Conservation (phyloP, 2,113 vertebrate species). For the Cromileptes altivelis region DNA sequence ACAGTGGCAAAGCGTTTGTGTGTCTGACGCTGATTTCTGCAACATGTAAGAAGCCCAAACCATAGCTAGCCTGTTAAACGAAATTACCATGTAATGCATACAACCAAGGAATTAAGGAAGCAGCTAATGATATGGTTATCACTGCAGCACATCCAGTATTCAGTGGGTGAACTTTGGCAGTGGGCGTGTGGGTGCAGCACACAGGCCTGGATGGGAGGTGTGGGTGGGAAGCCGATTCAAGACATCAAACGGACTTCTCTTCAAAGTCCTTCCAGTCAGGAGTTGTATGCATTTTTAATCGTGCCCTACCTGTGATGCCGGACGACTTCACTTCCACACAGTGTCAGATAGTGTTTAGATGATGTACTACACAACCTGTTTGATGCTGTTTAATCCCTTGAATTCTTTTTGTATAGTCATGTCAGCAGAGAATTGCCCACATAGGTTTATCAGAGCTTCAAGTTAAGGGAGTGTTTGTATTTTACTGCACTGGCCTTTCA, state of each 20-base stretch:
- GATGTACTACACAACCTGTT: constrained; percentile 35
- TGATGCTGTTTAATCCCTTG: constrained; percentile 19
- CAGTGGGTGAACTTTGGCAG: constrained; percentile 66
- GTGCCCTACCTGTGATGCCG: constrained; percentile 22
- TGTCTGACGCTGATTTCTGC: not conserved
- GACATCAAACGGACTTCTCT: constrained; percentile 72
- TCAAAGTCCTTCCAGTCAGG: constrained; percentile 68
- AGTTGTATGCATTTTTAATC: constrained; percentile 60
- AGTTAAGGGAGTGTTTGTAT: not conserved
- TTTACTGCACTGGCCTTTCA: not conserved
- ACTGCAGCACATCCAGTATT: constrained; percentile 60
- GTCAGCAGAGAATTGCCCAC: constrained; percentile 1
- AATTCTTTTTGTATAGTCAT: not conserved
- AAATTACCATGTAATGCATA: not conserved
- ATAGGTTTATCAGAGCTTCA: not conserved
- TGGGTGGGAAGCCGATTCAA: constrained; percentile 68
- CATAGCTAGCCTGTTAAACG: not conserved
- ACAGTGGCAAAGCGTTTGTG: no score
- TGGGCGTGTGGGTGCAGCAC: constrained; percentile 67
- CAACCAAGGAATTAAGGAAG: constrained; percentile 18
- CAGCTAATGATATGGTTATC: constrained; percentile 56
- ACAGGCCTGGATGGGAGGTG: constrained; percentile 62
- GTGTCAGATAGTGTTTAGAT: constrained; percentile 15
- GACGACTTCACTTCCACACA: constrained; percentile 23
- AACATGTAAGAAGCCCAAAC: not conserved